Conservation (phyloP, 1,140 invertebrate species). For the Galleria mellonella region DNA sequence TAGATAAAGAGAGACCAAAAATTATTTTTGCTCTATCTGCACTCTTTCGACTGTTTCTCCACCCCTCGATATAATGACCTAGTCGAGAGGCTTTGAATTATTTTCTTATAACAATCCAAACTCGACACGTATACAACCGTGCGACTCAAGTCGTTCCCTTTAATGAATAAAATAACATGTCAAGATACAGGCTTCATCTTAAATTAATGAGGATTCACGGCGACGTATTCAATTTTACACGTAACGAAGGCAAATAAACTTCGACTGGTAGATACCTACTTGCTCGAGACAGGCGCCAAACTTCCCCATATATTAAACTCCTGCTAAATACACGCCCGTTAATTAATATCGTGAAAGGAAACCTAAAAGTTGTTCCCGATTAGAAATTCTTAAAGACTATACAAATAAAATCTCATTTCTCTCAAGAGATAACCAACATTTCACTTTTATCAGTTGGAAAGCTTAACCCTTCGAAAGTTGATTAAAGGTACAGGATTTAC, state of each 20-base stretch:
- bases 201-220: constrained; percentile 70
- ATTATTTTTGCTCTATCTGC: too few species aligned
- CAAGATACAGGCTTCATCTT: constrained; percentile 70
- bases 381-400: constrained; percentile 40
- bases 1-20: too few species aligned
- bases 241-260: constrained; percentile 67
- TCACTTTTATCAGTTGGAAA: constrained; percentile 40
- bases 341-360: constrained; percentile 68
- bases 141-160: constrained; percentile 45
- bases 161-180: constrained; percentile 73
- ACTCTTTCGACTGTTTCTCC: constrained; percentile 13
- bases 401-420: constrained; percentile 35
- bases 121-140: constrained; percentile 51
- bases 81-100: constrained; percentile 65
- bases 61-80: constrained; percentile 53
- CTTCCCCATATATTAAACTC: constrained; percentile 55
- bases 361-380: constrained; percentile 62
- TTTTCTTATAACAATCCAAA: constrained; percentile 64
- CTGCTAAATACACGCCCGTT: constrained; percentile 45
- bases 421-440: constrained; percentile 33
- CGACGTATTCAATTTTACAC: constrained; percentile 70
- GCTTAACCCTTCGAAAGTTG: constrained; percentile 39
- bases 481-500: constrained; percentile 41
- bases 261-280: constrained; percentile 32
- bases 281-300: constrained; percentile 25